phyloP scores from a whole-genome alignment of 2,113 vertebrate species.

The Brachyhypopomus gauderio region DNA sequence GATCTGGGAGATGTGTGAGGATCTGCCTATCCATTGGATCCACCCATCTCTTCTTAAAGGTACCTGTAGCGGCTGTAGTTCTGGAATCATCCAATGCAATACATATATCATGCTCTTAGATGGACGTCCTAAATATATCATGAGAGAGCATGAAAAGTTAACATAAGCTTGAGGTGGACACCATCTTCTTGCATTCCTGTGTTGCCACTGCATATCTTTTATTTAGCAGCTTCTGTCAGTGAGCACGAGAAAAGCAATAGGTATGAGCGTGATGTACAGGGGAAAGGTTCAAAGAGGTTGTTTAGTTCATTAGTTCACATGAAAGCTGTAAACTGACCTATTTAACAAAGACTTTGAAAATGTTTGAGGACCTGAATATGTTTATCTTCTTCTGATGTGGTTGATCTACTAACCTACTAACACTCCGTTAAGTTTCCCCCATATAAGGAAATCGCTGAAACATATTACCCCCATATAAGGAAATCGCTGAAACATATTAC shows the following conservation, averaged over 20 bases:
- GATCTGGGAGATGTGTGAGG: constrained; percentile 79
- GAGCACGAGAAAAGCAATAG: neutral
- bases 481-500: neutral
- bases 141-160: constrained; percentile 2
- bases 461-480: neutral
- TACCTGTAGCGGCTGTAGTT: constrained; percentile 60
- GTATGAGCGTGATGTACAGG: neutral
- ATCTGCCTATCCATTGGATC: constrained; percentile 80
- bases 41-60: constrained; percentile 72
- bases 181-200: neutral
- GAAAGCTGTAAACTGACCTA: constrained; percentile 7
- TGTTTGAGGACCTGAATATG: constrained; percentile 2
- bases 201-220: neutral
- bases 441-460: constrained; percentile 4
- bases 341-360: constrained; percentile 12
- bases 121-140: too few species aligned
- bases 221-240: neutral
- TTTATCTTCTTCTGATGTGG: neutral
- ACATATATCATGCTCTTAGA: too few species aligned
- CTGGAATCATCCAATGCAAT: constrained; percentile 10
- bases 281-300: neutral
- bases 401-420: constrained; percentile 20
- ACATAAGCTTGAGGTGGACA: neutral
- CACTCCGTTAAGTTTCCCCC: neutral
- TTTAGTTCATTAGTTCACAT: constrained; percentile 2